Evolutionary conservation across 30 jellyfish, hydroid and myxozoan species (phyloP).

Genomic region (Aurelia sp.): DNA sequence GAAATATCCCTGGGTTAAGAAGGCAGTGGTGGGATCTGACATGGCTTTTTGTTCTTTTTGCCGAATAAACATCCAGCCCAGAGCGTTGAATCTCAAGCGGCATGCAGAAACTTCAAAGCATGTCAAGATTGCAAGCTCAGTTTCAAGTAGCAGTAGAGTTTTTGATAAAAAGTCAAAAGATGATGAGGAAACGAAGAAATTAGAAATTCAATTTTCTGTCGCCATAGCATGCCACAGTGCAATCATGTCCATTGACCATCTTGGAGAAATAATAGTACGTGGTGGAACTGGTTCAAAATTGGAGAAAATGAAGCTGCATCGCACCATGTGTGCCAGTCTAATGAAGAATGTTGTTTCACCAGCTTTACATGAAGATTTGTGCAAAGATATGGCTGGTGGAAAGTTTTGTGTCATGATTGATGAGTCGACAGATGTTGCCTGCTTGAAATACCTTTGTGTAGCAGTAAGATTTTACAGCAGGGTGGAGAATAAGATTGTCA

Average conservation of each 20-base stretch:
- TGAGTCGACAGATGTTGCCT: no score
- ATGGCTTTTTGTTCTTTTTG: conserved; percentile 70
- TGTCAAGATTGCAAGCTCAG: conserved; percentile 43
- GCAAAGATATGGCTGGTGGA: conserved; percentile 39
- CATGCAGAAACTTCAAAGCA: conserved; percentile 61
- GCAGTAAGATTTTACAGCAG: no score
- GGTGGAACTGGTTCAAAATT: conserved; percentile 43
- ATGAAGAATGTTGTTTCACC: conserved; percentile 56
- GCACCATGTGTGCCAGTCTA: conserved; percentile 36
- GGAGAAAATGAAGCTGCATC: conserved; percentile 52
- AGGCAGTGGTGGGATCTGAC: conserved; percentile 64
- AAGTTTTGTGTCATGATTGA: not conserved
- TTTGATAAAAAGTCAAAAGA: not conserved
- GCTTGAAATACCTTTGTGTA: no score
- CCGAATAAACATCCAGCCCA: conserved; percentile 64
- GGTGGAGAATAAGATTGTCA: no score
- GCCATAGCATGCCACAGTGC: conserved; percentile 77
- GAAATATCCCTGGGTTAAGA: conserved; percentile 49
- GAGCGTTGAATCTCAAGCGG: conserved; percentile 51
- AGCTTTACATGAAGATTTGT: conserved; percentile 37
- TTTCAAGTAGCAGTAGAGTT: conserved; percentile 15
- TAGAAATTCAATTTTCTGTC: conserved; percentile 64
- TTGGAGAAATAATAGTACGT: conserved; percentile 35
- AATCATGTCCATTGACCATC: conserved; percentile 44
- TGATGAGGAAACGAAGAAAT: conserved; percentile 53